Evolutionary conservation across 1,140 invertebrate species (phyloP).

Genomic region (Ceratina japonica): DNA sequence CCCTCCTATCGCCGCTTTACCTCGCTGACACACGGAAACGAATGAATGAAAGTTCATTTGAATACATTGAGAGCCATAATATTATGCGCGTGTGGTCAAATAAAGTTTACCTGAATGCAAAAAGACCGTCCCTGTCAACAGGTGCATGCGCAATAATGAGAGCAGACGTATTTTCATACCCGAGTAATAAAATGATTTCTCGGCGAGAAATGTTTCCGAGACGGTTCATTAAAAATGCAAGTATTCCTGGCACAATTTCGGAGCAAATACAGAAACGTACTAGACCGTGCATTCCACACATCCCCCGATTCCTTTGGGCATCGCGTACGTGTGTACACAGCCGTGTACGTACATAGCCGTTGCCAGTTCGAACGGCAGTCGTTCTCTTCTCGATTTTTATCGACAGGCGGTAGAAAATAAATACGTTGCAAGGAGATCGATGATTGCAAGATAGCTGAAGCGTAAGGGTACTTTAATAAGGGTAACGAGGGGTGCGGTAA

Average conservation of each 20-base stretch:
- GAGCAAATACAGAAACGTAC: too few species aligned
- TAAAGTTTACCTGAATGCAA: too few species aligned
- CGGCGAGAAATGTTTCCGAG: not conserved
- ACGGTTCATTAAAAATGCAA: too few species aligned
- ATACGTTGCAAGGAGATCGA: not conserved
- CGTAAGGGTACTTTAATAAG: not conserved
- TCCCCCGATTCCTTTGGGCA: too few species aligned
- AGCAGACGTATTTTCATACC: too few species aligned
- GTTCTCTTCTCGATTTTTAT: not conserved
- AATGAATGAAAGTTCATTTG: not conserved
- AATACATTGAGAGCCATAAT: too few species aligned
- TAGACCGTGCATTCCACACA: too few species aligned
- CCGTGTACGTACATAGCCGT: not conserved
- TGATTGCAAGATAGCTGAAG: slow-evolving; percentile 2
- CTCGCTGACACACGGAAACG: not conserved
- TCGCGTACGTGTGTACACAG: too few species aligned
- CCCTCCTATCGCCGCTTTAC: not conserved
- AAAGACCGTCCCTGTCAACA: not conserved
- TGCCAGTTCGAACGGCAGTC: not conserved
- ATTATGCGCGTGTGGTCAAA: not conserved
- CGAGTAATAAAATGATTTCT: not conserved
- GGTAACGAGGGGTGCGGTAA: not conserved
- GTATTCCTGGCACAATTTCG: too few species aligned
- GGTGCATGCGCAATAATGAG: not conserved
- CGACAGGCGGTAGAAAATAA: not conserved